Percentiles rank a stretch among this genome's conserved stretches.
These are phyloP conservation scores for Bembecia ichneumoniformis DNA, from an alignment of 2,888 invertebrate genomes.

Conservation along the genomic window DNA sequence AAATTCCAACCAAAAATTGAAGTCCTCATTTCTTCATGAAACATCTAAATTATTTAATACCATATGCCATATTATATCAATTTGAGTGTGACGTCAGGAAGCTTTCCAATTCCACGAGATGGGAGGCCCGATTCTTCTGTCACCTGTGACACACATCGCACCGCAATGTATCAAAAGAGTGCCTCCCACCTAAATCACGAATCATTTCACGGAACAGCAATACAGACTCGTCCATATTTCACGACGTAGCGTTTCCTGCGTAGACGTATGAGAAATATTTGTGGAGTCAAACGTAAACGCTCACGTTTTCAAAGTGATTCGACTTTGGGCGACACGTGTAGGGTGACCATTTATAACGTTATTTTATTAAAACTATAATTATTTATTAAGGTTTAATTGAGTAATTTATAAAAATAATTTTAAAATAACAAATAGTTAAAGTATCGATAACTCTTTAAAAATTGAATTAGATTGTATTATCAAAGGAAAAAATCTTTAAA, in stretches of 20 bases:
- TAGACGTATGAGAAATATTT: constrained; percentile 43
- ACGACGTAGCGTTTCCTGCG: constrained; percentile 33
- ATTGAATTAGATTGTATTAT: no score
- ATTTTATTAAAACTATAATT: background rate
- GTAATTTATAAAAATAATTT: no score
- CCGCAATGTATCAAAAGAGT: constrained; percentile 43
- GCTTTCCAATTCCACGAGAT: constrained; percentile 38
- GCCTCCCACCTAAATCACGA: constrained; percentile 44
- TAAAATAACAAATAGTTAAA: no score
- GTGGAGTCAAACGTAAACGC: constrained; percentile 26
- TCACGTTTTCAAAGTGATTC: background rate
- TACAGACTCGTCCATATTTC: constrained; percentile 45
- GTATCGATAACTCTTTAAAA: no score
- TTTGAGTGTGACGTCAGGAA: constrained; percentile 11
- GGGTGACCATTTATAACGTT: background rate
- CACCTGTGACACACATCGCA: constrained; percentile 43
- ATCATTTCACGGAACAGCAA: constrained; percentile 49
- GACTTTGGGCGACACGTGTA: background rate
- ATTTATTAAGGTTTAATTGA: no score
- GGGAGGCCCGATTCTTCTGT: constrained; percentile 23
- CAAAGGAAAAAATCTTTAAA: no score
- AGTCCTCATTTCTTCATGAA: no score
- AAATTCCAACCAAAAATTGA: no score
- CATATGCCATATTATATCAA: background rate
- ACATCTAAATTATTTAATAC: no score